Conservation (phyloP, 2,797 vertebrate species). For the Carcharodon carcharias region DNA sequence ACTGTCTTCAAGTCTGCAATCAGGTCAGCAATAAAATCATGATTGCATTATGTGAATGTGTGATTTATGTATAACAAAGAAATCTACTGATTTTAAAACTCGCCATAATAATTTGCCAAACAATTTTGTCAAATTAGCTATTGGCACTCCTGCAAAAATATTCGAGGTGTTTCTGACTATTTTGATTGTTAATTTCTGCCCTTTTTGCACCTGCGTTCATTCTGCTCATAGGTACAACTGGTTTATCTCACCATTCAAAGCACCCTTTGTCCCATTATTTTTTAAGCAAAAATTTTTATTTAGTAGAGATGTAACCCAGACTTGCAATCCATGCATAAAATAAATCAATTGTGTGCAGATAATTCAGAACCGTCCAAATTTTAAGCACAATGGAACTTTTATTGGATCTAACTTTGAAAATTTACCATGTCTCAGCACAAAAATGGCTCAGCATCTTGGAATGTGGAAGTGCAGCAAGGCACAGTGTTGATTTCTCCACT, state of each 20-base stretch:
- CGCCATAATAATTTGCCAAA: neutral
- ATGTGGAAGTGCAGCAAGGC: neutral
- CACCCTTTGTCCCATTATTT: too few relatives aligned
- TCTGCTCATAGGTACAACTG: neutral
- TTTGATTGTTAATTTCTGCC: neutral
- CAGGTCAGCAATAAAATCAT: neutral
- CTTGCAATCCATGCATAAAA: neutral
- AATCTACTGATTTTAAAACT: neutral
- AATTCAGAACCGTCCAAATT: neutral
- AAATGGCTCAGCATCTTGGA: neutral
- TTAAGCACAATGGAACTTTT: neutral
- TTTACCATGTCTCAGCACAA: neutral
- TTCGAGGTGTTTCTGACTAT: neutral
- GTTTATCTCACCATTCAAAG: neutral
- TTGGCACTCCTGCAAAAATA: neutral
- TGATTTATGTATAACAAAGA: neutral
- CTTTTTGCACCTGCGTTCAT: neutral
- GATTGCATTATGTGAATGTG: constrained; percentile 8
- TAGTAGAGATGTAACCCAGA: neutral
- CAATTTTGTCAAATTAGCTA: neutral
- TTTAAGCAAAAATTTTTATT: neutral
- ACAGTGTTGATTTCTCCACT: neutral
- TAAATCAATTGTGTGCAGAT: neutral
- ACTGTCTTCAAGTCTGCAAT: constrained; percentile 6
- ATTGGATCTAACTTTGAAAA: neutral